Conservation (phyloP, 2,113 vertebrate species). For the Mobula hypostoma region DNA sequence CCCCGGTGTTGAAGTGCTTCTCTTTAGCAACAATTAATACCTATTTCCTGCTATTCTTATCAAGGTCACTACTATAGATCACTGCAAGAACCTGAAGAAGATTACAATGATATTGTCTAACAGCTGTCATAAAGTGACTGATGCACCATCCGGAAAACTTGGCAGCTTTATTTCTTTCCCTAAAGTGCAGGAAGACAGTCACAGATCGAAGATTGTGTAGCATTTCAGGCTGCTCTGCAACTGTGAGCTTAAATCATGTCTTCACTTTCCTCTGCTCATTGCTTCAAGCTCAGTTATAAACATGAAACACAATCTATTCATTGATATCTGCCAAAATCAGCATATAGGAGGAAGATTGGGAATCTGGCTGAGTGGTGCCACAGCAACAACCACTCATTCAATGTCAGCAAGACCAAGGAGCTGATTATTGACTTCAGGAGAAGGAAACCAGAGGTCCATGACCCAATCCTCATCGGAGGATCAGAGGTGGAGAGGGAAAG, state of each 20-base stretch:
- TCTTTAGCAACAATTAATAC: neutral
- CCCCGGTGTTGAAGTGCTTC: neutral
- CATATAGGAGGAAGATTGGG: too few relatives aligned
- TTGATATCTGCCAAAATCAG: neutral
- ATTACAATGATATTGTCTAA: neutral
- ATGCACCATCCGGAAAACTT: neutral
- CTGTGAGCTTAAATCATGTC: neutral
- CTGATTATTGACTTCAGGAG: too few relatives aligned
- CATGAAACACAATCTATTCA: neutral
- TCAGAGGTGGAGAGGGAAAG: too few relatives aligned
- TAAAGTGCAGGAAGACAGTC: neutral
- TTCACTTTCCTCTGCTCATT: neutral
- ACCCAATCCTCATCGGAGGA: too few relatives aligned
- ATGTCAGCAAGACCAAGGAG: too few relatives aligned
- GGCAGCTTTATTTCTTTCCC: neutral
- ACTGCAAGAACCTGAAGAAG: neutral
- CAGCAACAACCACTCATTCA: too few relatives aligned
- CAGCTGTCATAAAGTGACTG: neutral
- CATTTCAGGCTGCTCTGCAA: neutral
- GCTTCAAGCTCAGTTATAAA: neutral
- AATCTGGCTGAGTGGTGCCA: too few relatives aligned
- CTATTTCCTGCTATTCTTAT: neutral
- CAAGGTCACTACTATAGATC: neutral
- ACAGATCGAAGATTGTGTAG: neutral
- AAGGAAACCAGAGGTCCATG: too few relatives aligned